Base-by-base conservation (phyloP, 2,797 vertebrate species). In the Sorex maritimensis region DNA sequence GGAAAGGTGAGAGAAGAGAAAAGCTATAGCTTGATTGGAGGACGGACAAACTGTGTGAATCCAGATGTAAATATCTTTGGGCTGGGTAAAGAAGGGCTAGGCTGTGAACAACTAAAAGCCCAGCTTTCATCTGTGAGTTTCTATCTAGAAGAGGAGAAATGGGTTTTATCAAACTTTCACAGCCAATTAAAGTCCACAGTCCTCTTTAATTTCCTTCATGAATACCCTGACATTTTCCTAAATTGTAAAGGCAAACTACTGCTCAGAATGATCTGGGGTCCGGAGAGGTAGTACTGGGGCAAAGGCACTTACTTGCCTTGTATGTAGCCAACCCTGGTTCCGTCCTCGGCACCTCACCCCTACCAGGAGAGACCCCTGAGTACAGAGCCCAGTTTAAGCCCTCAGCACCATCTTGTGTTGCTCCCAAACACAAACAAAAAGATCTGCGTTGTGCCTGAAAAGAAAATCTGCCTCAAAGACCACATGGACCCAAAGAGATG, bases 401-500 rank as follows among this genome's bases (percentile, higher is more conserved):
- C 55, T 58, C 7, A 58, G 55, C 55, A 58, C 17, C 55, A 58
- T 19, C 55, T 14, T 8, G 55, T 58, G 8, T 10, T 14, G 55
- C 8, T 19, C 55, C 4, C 12, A 58, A 58, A 58, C 55, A 14
- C 8, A 58, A 58, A 15, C 78, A 67, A 68, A 89, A 38, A 74
- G n/a, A 34, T 86, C 86, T 77, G 58, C 46, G 26, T 80, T 84
- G 24, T 92, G 30, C 63, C 6, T 88, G 71, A 65, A 52, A 80
- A 72, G 77, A 92, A 87, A 55, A 85, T 67, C 94, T 82, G 24
- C 71, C 26, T 95, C 81, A 34, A 12, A 91, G 55, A 88, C 46
- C 13, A 63, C 46, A 69, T 17, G 58, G 15, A 23, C 61, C 77
- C 67, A 74, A 46, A 68, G 8, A n/a, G 8, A 26, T 41, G 14